Percentiles rank a stretch among this genome's conserved stretches.
Conservation (phyloP, 2,113 vertebrate genomes). For the Pica pica region DNA sequence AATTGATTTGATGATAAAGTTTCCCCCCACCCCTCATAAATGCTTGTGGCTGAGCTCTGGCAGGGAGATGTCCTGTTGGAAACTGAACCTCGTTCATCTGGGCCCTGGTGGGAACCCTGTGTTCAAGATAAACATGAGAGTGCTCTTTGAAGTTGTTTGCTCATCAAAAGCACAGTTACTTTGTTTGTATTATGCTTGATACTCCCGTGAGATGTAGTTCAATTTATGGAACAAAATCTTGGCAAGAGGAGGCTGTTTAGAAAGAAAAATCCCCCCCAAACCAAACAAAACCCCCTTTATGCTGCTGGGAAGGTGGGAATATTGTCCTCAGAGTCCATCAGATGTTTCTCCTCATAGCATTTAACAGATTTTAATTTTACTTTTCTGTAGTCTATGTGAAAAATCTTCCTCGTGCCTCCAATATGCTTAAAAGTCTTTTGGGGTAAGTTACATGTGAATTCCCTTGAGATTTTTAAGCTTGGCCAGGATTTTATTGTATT, state of each 20-base stretch:
- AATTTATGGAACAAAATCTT: constrained; percentile 35
- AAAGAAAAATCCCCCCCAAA: not conserved
- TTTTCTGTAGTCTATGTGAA: not conserved
- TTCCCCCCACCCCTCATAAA: not conserved
- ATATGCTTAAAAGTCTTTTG: not conserved
- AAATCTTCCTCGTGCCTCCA: not conserved
- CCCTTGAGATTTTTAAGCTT: not conserved
- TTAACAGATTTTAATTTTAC: not conserved
- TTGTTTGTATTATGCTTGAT: constrained; percentile 35
- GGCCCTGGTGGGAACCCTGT: constrained; percentile 26
- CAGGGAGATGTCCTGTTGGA: constrained; percentile 50
- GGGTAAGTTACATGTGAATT: not conserved
- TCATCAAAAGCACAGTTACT: constrained; percentile 53
- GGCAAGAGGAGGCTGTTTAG: not conserved
- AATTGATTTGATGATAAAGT: constrained; percentile 25
- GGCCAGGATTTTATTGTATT: not conserved
- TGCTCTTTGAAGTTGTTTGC: constrained; percentile 50
- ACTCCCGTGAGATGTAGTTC: not conserved
- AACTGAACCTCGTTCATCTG: not conserved
- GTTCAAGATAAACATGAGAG: constrained; percentile 47
- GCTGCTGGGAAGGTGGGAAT: not conserved
- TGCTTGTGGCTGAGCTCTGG: constrained; percentile 33
- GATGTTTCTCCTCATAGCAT: not conserved
- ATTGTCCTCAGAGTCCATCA: not conserved
- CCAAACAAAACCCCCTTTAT: not conserved